Conservation (phyloP, 2,113 vertebrate species). For the Strigops habroptila region DNA sequence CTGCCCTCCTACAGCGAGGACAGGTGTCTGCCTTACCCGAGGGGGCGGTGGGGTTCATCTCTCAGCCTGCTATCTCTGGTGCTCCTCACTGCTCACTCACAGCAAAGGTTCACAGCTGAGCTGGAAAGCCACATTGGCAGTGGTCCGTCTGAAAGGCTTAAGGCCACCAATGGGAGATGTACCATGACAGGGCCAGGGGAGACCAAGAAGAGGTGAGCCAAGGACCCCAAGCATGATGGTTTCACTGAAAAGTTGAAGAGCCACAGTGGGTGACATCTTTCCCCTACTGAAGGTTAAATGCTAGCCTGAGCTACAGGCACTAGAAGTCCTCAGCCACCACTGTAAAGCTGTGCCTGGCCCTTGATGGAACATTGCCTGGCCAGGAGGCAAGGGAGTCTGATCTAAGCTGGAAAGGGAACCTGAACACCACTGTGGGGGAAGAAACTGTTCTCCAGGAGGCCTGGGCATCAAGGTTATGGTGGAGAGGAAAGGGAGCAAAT, state of each 20-base stretch:
- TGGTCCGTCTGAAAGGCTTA: not conserved
- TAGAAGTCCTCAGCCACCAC: not conserved
- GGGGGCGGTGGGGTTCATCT: not conserved
- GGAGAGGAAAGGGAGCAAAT: not conserved
- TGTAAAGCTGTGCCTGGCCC: not conserved
- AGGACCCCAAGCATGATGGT: not conserved
- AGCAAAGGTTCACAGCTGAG: not conserved
- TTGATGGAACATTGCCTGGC: not conserved
- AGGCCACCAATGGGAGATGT: not conserved
- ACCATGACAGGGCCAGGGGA: not conserved
- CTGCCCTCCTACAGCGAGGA: not conserved
- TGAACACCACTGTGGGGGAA: accelerated
- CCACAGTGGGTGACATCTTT: accelerated
- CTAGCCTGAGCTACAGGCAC: not conserved
- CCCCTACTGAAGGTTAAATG: not conserved
- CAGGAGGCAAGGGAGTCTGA: accelerated
- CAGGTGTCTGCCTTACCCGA: accelerated
- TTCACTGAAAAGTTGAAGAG: not conserved
- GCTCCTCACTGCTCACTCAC: not conserved
- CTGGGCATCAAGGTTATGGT: accelerated
- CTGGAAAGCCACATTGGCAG: not conserved
- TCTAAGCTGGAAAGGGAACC: not conserved
- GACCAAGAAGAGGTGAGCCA: not conserved
- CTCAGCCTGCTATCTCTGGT: not conserved
- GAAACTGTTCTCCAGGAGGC: not conserved